Base-by-base conservation (phyloP, 2,888 invertebrate species). In the Phanerotoma sp. region DNA sequence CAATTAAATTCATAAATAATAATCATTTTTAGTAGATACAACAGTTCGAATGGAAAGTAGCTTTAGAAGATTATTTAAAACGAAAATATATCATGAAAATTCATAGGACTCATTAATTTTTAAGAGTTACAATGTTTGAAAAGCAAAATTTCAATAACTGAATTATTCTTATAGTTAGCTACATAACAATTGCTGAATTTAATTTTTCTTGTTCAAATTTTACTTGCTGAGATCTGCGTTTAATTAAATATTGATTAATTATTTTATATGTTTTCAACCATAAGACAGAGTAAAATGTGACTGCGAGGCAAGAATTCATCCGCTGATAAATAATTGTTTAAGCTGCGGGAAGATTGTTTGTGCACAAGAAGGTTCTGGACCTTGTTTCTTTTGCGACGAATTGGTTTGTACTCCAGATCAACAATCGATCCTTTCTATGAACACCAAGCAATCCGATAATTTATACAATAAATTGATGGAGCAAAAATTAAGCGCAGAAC, bases 281-380 rank as follows among this genome's bases (percentile, higher is more conserved):
- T 5, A 66, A 87, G 96, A 96, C 10, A 83, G 98, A 32, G 89
- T 91, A 68, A 80, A 80, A 46, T 99, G 99, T 77, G 87, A 93
- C 55, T 99, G 99, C 72, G 93, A 97, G 77, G 97, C 97, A 0
- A 83, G 87, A 4, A 89, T 88, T 69, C 99, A 99, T 75, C 83
- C 84, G 51, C 80, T 99, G 42, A 82, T 99, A 54, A 94, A 93
- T 73, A 99, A 99, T 78, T 99, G 99, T 70, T 74, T 91, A 10
- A 84, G 86, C 57, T 99, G 99, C 78, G 99, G 99, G 0, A 84
- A 96, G 53, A 90, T 99, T 58, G 91, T 98, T 5, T 99, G 98
- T 77, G 84, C 84, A 51, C 95, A 96, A 78, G 99, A 99, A 80
- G 97, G 98, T 1, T 90, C 96, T 7, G 99, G 99, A 0, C 95